These are phyloP conservation scores for Drosophila rellima DNA, from an alignment of 2,888 invertebrate genomes.

Conservation along the genomic window DNA sequence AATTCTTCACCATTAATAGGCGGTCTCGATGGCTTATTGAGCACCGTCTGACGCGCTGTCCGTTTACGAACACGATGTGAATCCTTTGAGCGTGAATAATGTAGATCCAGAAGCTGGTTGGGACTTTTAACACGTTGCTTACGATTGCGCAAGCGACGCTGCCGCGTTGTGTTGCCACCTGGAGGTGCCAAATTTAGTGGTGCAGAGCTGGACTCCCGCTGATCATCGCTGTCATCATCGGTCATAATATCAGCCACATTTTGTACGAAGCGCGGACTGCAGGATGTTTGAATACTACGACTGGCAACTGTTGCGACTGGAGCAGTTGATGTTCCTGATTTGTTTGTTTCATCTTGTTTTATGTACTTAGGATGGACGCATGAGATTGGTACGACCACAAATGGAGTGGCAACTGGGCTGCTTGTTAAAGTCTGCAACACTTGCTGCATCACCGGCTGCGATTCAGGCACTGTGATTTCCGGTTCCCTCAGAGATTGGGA, in stretches of 20 bases:
- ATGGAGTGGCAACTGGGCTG: slow-evolving; percentile 12
- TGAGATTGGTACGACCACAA: slow-evolving; percentile 44
- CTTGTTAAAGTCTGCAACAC: slow-evolving; percentile 39
- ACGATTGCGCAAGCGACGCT: slow-evolving; percentile 20
- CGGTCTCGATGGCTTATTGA: slow-evolving; percentile 72
- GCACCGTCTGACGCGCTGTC: slow-evolving; percentile 12
- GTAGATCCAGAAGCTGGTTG: slow-evolving; percentile 56
- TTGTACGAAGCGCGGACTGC: slow-evolving; percentile 3
- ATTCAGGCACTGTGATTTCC: slow-evolving; percentile 60
- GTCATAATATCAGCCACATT: slow-evolving; percentile 51
- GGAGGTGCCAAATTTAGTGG: slow-evolving; percentile 57
- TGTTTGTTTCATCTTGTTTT: neutral
- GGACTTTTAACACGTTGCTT: slow-evolving; percentile 13
- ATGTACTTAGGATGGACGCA: slow-evolving; percentile 12
- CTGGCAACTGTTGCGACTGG: slow-evolving; percentile 5
- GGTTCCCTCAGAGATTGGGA: slow-evolving; percentile 12
- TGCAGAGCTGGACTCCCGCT: slow-evolving; percentile 25
- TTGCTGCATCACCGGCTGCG: slow-evolving; percentile 51
- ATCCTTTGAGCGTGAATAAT: slow-evolving; percentile 41
- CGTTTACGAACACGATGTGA: neutral
- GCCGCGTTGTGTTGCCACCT: slow-evolving; percentile 25
- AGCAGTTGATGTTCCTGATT: neutral
- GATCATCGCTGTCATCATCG: slow-evolving; percentile 66
- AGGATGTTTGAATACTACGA: slow-evolving; percentile 51
- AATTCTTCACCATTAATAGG: slow-evolving; percentile 81